Base-by-base conservation (phyloP, 2,797 vertebrate genomes). In the Notoglanidium macrostoma region DNA sequence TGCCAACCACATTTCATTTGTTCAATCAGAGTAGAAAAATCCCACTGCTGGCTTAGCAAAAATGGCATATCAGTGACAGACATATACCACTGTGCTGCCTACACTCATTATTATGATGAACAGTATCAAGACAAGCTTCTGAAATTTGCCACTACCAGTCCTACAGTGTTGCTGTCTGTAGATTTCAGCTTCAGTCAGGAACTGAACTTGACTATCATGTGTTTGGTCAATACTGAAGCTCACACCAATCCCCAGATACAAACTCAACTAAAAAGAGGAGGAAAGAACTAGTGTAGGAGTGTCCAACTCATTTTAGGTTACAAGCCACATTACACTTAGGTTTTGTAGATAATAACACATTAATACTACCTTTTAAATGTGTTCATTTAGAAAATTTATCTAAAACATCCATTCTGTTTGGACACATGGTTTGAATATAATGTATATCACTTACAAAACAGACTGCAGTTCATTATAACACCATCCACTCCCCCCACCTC, bases 31-130 rank as follows among this genome's bases (percentile, higher is more conserved):
- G 46, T 17, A 83, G 46, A 67, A 82, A 83, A 83, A 35, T 83
- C 46, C 81, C n/a, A 54, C 81, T 83, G 81, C 81, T 83, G 81
- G 81, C 63, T 83, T 54, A 67, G 98, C 97, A 3, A 98, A 98
- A 65, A 98, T 99, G 32, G 97, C 98, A 35, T 97, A 99, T 68
- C 61, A 68, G 46, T 83, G 63, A 83, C 46, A 83, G 80, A 83
- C 80, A 83, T 54, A 83, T 83, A 83, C 80, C 80, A 32, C 63
- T 67, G 80, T 83, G 80, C 80, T 51, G 63, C 61, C 63, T 32
- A 21, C n/a, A 68, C 81, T 68, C 81, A 83, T 68, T 68, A 83
- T 32, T 23, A 35, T 32, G 17, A 67, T 83, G 63, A 83, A 83
- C 81, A 68, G 81, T 83, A 67, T 68, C 81, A 68, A 35, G 63